Evolutionary conservation across 1,140 invertebrate species (phyloP).

Genomic region (Drosophila truncata): DNA sequence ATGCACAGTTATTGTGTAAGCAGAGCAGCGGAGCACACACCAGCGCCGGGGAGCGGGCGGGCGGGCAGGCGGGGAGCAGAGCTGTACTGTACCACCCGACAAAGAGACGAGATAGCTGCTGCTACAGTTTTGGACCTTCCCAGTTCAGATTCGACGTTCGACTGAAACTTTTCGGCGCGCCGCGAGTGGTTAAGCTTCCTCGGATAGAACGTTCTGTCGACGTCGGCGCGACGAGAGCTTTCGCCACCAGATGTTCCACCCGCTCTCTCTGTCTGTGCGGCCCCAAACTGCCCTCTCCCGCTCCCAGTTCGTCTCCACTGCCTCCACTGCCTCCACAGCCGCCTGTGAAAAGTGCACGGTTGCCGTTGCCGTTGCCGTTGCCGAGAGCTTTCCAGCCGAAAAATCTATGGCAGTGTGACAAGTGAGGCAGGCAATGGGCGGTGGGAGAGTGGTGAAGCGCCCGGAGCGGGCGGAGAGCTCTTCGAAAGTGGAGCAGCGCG

Average conservation of each 20-base stretch:
- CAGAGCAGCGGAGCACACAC: conserved; percentile 68
- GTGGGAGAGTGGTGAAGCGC: background rate
- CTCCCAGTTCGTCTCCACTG: background rate
- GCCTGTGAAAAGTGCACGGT: conserved; percentile 40
- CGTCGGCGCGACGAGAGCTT: conserved; percentile 56
- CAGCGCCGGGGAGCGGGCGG: conserved; percentile 72
- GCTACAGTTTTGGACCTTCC: conserved; percentile 83
- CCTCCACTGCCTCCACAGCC: background rate
- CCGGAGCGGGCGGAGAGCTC: conserved; percentile 52
- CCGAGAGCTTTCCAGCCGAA: conserved; percentile 66
- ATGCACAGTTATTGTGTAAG: conserved; percentile 84
- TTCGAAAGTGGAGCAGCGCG: conserved; percentile 72
- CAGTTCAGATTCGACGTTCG: conserved; percentile 84
- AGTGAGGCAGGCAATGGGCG: conserved; percentile 62
- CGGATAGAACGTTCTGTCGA: conserved; percentile 60
- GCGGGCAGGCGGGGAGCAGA: conserved; percentile 70
- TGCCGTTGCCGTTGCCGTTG: conserved; percentile 31
- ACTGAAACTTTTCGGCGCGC: conserved; percentile 84
- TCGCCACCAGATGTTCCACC: conserved; percentile 68
- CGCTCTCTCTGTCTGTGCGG: conserved; percentile 13
- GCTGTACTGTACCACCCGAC: conserved; percentile 82
- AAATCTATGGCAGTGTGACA: conserved; percentile 80
- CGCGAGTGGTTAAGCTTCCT: conserved; percentile 84
- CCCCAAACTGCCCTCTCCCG: conserved; percentile 20
- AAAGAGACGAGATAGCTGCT: conserved; percentile 82